Base-by-base conservation (phyloP, 2,888 invertebrate genomes). In the Baccha elongata region DNA sequence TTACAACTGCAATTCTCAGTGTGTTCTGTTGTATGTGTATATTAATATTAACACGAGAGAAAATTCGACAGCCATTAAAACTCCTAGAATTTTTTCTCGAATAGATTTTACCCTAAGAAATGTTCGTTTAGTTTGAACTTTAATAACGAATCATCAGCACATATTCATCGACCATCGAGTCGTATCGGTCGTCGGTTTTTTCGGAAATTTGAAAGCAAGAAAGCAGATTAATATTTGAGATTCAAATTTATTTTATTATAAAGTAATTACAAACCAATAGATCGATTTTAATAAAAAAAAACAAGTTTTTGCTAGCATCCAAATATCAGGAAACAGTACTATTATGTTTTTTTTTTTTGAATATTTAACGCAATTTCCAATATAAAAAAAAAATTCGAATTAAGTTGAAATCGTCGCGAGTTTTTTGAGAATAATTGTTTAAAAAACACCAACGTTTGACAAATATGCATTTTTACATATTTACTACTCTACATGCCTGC, bases 111-210 rank as follows among this genome's bases (percentile, higher is more conserved):
- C 60, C 50, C 42, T 55, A 29, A 50, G 73, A 68, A 48, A 37
- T 68, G 19, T 64, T 83, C 78, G 68, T 83, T 83, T 73, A 83
- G 83, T 83, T 78, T 73, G 68, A 73, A 83, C 42, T 78, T 83
- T 68, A 72, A 68, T 78, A 83, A 73, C 83, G 83, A 83, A 78
- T 73, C 83, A 81, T 60, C 60, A 83, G 73, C 83, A 83, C 83
- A 83, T 83, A 83, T 83, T 78, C 73, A 78, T 83, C 83, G 83
- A 78, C 83, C 83, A 73, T 83, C 78, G 83, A 83, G 83, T 83
- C 72, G 83, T 83, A 83, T 78, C 83, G 83, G 78, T 83, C 83
- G 83, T 83, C 83, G 83, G 83, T 71, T 78, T 81, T 81, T 83
- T 73, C 55, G 78, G 68, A 78, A 83, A 48, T 42, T 71, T n/a